Conservation (phyloP, 1,140 invertebrate genomes). For the Babylonia areolata region DNA sequence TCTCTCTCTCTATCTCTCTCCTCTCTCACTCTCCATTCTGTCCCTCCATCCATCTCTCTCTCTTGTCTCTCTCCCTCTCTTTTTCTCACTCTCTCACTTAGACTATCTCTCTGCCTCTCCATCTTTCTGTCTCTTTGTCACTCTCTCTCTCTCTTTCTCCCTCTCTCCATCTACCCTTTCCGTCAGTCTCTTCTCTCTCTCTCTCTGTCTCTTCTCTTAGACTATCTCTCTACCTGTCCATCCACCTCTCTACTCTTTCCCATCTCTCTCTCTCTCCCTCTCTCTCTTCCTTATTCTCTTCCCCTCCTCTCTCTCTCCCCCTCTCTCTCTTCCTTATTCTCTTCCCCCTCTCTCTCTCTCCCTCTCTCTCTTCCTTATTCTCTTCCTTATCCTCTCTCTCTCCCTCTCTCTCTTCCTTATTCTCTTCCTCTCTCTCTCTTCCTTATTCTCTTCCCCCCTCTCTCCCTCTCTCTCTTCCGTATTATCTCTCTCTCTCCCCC, state of each 20-base stretch:
- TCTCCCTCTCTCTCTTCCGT: neutral
- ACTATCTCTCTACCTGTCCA: neutral
- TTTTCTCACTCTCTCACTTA: no score
- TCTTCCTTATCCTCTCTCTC: neutral
- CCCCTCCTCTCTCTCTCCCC: neutral
- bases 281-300: neutral
- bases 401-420: neutral
- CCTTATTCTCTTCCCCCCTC: neutral
- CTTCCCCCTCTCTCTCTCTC: neutral
- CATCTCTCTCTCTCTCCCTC: neutral
- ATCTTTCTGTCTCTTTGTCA: neutral
- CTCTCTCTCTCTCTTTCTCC: neutral
- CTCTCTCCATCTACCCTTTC: neutral
- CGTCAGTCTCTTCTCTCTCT: neutral
- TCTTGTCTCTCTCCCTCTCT: no score
- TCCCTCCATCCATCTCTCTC: no score
- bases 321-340: neutral
- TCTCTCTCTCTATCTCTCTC: no score
- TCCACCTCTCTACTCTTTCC: neutral
- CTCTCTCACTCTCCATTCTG: no score
- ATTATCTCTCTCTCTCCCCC: neutral
- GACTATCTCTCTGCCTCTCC: no score
- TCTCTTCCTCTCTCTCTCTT: neutral
- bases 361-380: neutral
- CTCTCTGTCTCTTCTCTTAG: neutral